A percentile compares a stretch with the other conserved stretches of the same genome.
phyloP scores from a whole-genome alignment of 2,797 vertebrate genomes.

The Intellagama lesueurii region DNA sequence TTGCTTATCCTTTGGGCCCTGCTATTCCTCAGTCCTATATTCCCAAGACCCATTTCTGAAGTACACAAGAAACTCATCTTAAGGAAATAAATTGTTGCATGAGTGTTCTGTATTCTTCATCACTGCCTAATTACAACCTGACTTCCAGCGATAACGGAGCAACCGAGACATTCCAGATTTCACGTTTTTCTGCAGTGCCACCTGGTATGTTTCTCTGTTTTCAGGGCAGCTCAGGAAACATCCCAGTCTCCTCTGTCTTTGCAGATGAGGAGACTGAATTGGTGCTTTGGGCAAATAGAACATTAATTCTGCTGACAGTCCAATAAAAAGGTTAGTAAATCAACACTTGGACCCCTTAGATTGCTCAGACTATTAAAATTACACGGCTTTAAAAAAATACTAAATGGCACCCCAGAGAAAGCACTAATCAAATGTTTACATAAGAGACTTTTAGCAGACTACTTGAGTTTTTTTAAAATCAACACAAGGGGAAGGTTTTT shows the following conservation, averaged over 20 bases:
- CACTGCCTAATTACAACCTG: conserved; percentile 30
- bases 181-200: conserved; percentile 35
- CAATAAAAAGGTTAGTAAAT: conserved; percentile 78
- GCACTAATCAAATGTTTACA: conserved; percentile 49
- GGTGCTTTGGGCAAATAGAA: conserved; percentile 68
- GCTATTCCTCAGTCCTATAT: neutral
- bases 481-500: neutral
- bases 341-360: conserved; percentile 58
- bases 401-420: conserved; percentile 68
- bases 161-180: conserved; percentile 30
- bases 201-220: conserved; percentile 20
- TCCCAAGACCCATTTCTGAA: neutral
- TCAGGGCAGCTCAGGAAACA: conserved; percentile 35
- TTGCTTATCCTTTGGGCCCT: neutral
- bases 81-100: neutral
- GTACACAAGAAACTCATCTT: neutral
- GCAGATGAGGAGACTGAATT: conserved; percentile 52
- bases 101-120: neutral
- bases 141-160: neutral
- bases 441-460: conserved; percentile 38
- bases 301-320: conserved; percentile 75
- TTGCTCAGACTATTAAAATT: conserved; percentile 75
- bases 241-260: conserved; percentile 42
- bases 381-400: conserved; percentile 64
- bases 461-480: conserved; percentile 5